Conservation (phyloP, 2,888 invertebrate species). For the Onthophagus sagittarius region DNA sequence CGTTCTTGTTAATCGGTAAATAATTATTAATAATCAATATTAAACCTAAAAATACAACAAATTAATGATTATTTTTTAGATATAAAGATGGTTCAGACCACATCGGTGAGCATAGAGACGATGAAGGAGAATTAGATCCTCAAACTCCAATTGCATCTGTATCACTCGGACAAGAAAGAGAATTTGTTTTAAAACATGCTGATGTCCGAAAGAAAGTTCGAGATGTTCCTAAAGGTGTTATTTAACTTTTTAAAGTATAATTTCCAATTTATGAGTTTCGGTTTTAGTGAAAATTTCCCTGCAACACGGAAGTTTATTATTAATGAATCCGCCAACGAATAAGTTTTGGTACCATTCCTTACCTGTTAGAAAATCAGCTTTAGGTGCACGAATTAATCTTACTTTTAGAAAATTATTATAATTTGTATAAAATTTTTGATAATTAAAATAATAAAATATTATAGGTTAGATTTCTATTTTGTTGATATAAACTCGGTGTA, state of each 20-base stretch:
- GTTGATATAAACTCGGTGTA: background rate
- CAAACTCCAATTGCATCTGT: slow-evolving; percentile 64
- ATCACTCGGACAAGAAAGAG: slow-evolving; percentile 61
- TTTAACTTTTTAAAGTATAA: background rate
- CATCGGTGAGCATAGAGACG: slow-evolving; percentile 69
- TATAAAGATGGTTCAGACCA: slow-evolving; percentile 66
- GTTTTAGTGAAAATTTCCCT: slow-evolving; percentile 56
- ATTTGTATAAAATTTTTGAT: background rate
- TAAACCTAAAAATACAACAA: slow-evolving; percentile 1
- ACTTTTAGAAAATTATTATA: slow-evolving; percentile 56
- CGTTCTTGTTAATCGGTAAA: slow-evolving; percentile 64
- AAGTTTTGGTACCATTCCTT: slow-evolving; percentile 67
- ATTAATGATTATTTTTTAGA: slow-evolving; percentile 43
- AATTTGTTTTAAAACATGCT: slow-evolving; percentile 62
- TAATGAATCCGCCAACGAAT: slow-evolving; percentile 72
- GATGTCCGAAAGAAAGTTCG: slow-evolving; percentile 51
- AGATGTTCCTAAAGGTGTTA: slow-evolving; percentile 39
- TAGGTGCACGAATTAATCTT: slow-evolving; percentile 60
- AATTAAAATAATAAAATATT: too few species aligned
- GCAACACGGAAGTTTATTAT: slow-evolving; percentile 62
- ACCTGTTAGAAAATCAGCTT: slow-evolving; percentile 56
- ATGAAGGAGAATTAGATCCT: slow-evolving; percentile 62
- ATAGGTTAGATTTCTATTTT: background rate
- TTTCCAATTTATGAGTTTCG: background rate
- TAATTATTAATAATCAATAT: background rate